Evolutionary conservation across 2,113 vertebrate species (phyloP).

Genomic region (Ciconia maguari): DNA sequence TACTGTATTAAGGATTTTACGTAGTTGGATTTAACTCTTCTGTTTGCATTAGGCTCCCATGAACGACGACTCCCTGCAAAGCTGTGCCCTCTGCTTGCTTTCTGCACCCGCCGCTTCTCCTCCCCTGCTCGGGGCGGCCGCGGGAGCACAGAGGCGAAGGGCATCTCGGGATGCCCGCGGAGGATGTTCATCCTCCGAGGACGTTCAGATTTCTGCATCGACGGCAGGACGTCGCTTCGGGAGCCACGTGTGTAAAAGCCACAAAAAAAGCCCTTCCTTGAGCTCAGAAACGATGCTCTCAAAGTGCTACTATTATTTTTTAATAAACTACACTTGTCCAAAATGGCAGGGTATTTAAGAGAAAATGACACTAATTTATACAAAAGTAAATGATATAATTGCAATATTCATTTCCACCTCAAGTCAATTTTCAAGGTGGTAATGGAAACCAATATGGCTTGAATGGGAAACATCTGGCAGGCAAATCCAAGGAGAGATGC

Average conservation of each 20-base stretch:
- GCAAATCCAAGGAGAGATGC: conserved; percentile 11
- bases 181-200: not conserved
- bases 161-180: not conserved
- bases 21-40: not conserved
- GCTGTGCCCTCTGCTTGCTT: not conserved
- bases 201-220: not conserved
- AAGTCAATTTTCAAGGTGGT: conserved; percentile 42
- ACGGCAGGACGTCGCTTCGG: not conserved
- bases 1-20: not conserved
- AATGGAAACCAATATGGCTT: conserved; percentile 20
- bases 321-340: not conserved
- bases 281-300: not conserved
- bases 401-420: conserved; percentile 49
- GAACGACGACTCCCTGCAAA: fast-evolving
- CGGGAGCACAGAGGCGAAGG: not conserved
- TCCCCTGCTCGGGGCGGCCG: not conserved
- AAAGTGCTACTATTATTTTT: not conserved
- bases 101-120: not conserved
- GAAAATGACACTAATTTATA: conserved; percentile 45
- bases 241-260: not conserved
- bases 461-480: conserved; percentile 38
- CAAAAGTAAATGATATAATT: conserved; percentile 34
- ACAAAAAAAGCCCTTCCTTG: not conserved
- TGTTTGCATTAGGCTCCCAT: not conserved
- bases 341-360: conserved; percentile 11